Percentiles rank a stretch among this genome's conserved stretches.
phyloP scores from a whole-genome alignment of 2,888 invertebrate species.

The Eilema sororculum region DNA sequence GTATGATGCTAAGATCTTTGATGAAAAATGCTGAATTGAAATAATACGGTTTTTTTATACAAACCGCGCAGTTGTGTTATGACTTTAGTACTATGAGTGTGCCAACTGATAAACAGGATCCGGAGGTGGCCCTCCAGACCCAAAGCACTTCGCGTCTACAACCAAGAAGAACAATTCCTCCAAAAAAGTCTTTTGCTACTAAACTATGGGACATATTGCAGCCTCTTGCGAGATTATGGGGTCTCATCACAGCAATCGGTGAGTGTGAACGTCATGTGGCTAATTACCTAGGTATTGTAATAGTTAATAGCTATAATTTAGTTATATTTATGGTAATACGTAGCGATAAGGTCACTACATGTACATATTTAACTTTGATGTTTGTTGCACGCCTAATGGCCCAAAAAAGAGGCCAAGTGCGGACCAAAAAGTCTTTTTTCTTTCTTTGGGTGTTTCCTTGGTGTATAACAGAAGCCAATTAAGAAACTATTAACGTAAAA shows the following conservation, averaged over 20 bases:
- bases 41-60: conserved; percentile 26
- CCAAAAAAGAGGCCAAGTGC: too few species aligned
- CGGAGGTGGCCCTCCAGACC: conserved; percentile 57
- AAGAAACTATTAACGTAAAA: neutral
- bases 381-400: too few species aligned
- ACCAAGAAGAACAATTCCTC: conserved; percentile 58
- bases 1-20: neutral
- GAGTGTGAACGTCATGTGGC: conserved; percentile 35
- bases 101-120: conserved; percentile 64
- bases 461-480: neutral
- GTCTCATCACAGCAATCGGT: conserved; percentile 80
- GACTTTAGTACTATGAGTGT: conserved; percentile 56
- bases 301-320: neutral
- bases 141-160: conserved; percentile 59
- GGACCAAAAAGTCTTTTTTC: too few species aligned
- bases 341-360: too few species aligned
- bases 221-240: conserved; percentile 81
- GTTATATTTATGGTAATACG: neutral
- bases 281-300: neutral
- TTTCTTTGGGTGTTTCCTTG: too few species aligned
- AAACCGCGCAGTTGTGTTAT: conserved; percentile 28
- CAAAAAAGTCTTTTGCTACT: conserved; percentile 71
- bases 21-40: conserved; percentile 33
- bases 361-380: too few species aligned
- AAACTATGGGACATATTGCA: conserved; percentile 80